phyloP scores from a whole-genome alignment of 2,797 vertebrate species.

The Manis crassicaudata region DNA sequence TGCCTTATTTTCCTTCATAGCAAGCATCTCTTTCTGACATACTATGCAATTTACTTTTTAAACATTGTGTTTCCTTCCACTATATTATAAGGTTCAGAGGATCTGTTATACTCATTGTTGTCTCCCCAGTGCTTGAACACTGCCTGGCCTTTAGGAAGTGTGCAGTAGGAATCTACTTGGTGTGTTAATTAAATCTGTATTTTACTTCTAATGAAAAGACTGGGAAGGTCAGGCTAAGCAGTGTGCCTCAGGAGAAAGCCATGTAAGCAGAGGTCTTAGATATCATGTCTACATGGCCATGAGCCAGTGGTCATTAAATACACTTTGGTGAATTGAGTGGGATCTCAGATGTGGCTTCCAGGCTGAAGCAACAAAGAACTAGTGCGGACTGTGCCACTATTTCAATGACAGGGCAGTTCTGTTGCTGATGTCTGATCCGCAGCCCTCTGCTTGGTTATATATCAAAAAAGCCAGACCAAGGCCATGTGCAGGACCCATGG shows the following conservation, averaged over 20 bases:
- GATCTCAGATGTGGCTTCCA: not conserved
- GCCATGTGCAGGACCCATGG: fast-evolving
- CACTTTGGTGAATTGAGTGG: no score
- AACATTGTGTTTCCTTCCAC: not conserved
- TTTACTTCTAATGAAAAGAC: not conserved
- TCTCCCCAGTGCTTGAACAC: not conserved
- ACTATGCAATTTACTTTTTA: not conserved
- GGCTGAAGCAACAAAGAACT: not conserved
- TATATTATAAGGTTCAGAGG: not conserved
- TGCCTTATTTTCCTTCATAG: not conserved
- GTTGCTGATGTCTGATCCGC: fast-evolving
- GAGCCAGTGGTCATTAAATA: fast-evolving
- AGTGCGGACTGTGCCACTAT: not conserved
- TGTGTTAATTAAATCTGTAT: not conserved
- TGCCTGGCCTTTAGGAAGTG: not conserved
- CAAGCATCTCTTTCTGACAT: not conserved
- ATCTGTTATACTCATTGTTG: not conserved
- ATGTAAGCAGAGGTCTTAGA: not conserved
- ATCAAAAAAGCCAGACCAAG: not conserved
- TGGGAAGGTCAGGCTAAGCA: not conserved
- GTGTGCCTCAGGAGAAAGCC: fast-evolving
- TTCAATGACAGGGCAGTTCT: not conserved
- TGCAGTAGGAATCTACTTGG: not conserved
- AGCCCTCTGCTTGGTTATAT: not conserved
- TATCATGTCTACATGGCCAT: no score